phyloP scores from a whole-genome alignment of 2,113 vertebrate genomes.

The Callipepla squamata region DNA sequence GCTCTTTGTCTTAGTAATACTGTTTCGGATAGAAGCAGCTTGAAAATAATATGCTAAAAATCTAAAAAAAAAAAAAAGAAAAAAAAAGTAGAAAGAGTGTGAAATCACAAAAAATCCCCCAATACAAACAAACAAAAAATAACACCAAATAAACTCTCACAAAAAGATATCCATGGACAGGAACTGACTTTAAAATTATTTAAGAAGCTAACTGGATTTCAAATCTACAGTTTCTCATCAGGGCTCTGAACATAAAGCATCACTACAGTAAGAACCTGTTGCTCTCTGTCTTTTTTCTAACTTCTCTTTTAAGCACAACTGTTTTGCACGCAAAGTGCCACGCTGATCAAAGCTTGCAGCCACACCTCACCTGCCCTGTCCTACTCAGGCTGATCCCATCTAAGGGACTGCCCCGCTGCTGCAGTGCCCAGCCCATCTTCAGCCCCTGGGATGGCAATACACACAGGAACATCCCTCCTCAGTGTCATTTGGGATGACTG shows the following conservation, averaged over 20 bases:
- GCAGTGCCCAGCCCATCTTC: background rate
- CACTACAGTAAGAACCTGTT: slow-evolving; percentile 18
- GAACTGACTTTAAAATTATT: background rate
- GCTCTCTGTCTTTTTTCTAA: background rate
- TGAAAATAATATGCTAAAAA: background rate
- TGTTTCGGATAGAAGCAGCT: background rate
- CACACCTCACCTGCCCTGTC: background rate
- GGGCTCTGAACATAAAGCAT: background rate
- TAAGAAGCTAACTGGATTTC: slow-evolving; percentile 13
- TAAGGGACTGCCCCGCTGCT: background rate
- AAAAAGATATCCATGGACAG: background rate
- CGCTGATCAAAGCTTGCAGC: fast-evolving
- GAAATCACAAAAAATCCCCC: background rate
- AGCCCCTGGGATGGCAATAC: background rate
- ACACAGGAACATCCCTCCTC: background rate
- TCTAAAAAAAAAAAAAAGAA: background rate
- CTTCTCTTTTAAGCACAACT: background rate
- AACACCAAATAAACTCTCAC: background rate
- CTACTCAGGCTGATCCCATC: background rate
- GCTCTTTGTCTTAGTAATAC: background rate
- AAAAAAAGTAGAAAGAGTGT: no score
- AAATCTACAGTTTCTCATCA: background rate
- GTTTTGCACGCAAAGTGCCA: fast-evolving
- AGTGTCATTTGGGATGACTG: background rate
- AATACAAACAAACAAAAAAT: background rate